phyloP scores from a whole-genome alignment of 1,140 invertebrate species.

The Rhagoletis zephyria region DNA sequence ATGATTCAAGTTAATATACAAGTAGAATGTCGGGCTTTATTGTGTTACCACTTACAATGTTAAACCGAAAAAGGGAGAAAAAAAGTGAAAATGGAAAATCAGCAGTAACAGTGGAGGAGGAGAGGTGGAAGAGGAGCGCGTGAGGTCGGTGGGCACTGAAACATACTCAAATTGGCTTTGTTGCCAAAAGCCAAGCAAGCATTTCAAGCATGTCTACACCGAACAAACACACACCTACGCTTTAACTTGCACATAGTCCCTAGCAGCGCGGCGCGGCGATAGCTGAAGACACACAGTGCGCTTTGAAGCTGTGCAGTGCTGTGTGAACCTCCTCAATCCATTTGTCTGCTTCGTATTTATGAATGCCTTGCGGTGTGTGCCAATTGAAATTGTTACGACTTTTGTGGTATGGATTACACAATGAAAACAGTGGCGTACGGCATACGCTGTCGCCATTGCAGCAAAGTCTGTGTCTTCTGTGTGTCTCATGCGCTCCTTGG shows the following conservation, averaged over 20 bases:
- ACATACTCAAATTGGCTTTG: neutral
- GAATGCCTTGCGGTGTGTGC: conserved; percentile 38
- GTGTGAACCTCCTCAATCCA: neutral
- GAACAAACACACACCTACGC: neutral
- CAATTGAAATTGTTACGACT: conserved; percentile 71
- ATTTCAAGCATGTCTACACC: neutral
- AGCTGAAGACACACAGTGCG: neutral
- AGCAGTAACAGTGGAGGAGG: neutral
- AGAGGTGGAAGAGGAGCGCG: neutral
- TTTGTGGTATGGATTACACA: conserved; percentile 68
- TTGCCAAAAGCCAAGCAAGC: neutral
- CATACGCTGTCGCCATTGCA: neutral
- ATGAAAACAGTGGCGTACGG: neutral
- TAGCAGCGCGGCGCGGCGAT: neutral
- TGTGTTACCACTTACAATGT: conserved; percentile 38
- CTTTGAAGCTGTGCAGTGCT: neutral
- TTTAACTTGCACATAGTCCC: neutral
- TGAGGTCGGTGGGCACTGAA: neutral
- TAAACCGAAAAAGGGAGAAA: conserved; percentile 25
- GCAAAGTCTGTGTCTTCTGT: neutral
- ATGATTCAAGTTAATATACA: conserved; percentile 33
- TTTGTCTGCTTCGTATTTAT: neutral
- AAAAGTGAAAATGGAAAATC: conserved; percentile 37
- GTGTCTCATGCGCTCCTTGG: conserved; percentile 4
- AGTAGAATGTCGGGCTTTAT: neutral